Base-by-base conservation (phyloP, 2,888 invertebrate genomes). In the Pseudoips prasinana region DNA sequence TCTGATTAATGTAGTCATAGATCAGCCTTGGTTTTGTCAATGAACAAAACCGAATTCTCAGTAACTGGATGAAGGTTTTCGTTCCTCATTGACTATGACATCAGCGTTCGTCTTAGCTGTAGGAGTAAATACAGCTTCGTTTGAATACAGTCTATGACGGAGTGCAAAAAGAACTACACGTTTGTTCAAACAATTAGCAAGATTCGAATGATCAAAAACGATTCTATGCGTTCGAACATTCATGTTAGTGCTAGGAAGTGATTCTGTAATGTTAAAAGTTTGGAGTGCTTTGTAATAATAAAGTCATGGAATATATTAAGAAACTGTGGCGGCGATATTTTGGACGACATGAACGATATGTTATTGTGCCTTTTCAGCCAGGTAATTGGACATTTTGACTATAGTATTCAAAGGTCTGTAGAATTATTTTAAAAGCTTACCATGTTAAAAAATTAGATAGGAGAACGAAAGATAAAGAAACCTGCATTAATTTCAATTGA, bases 301-400 rank as follows among this genome's bases (percentile, higher is more conserved):
- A 37, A 60, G 38, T 10, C 10, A 83, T 85, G 84, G 80, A 85
- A 39, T 82, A 82, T 41, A 27, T 87, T 10, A 84, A 76, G 61
- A 71, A 72, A 54, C 59, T 79, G 37, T 88, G 85, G 85, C 71
- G 72, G 36, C 59, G 73, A 17, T 82, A 73, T 50, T 83, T 88
- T 54, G 84, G 68, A 30, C 65, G 62, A 39, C 66, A 64, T n/a
- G 73, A 69, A 4, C 86, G 73, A 57, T 79, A 67, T 51, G 64
- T 78, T 8, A 84, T 84, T 40, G 70, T 88, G 32, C 87, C 87
- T 3, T 88, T 83, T 67, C 72, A 78, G 48, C 88, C 88, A 76
- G 85, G 88, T 87, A 74, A 39, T 29, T 17, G n/a, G n/a, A n/a
- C n/a, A n/a, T n/a, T n/a, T n/a, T n/a, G n/a, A n/a, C n/a, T n/a